Conservation (phyloP, 2,797 vertebrate species). For the Acanthornis magna region DNA sequence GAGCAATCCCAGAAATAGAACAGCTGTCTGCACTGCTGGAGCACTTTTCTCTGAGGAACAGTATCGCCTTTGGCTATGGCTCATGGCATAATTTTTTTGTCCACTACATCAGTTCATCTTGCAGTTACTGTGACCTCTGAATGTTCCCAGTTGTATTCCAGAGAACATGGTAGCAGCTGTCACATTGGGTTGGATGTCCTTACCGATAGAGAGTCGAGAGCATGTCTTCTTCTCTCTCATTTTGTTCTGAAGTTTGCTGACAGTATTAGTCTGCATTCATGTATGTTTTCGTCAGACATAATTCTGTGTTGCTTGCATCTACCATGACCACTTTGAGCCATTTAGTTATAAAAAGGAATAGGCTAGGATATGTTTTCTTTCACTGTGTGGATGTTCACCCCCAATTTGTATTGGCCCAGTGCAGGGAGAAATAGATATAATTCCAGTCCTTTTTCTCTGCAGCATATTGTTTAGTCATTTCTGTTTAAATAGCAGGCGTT, state of each 20-base stretch:
- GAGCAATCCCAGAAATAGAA: background rate
- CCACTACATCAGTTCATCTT: background rate
- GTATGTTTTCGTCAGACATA: background rate
- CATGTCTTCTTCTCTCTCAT: background rate
- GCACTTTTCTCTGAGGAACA: background rate
- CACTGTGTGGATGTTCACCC: background rate
- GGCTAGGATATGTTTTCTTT: background rate
- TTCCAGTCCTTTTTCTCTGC: background rate
- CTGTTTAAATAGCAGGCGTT: background rate
- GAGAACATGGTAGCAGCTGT: background rate
- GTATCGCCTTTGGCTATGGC: background rate
- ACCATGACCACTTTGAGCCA: background rate
- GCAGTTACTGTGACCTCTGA: slow-evolving; percentile 5
- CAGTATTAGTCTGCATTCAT: background rate
- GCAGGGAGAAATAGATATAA: background rate
- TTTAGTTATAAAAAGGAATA: background rate
- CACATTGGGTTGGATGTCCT: background rate
- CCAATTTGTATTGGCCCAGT: background rate
- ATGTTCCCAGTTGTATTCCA: background rate
- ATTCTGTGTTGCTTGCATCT: background rate
- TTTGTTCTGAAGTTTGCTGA: background rate
- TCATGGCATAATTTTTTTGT: background rate
- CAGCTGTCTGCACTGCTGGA: background rate
- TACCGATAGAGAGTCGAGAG: background rate
- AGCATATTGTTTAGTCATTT: background rate